Base-by-base conservation (phyloP, 2,113 vertebrate genomes). In the Tauraco erythrolophus region DNA sequence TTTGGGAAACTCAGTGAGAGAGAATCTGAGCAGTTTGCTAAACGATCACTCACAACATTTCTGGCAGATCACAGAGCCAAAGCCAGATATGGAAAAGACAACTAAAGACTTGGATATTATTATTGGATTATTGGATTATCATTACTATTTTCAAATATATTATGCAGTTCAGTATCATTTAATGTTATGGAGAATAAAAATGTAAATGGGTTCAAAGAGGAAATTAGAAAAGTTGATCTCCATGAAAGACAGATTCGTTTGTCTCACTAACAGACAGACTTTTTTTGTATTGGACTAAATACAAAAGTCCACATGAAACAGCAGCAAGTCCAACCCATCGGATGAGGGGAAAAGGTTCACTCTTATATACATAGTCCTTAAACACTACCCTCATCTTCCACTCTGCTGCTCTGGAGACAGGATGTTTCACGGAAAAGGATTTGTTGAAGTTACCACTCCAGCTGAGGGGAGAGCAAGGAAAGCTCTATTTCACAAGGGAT, bases 241-340 rank as follows among this genome's bases (percentile, higher is more conserved):
- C 11, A 11, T 14, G 24, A 61, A 43, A 74, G 31, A 57, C 35
- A 53, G 19, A 56, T 10, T 19, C 15, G 16, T 57, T 76, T n/a
- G 14, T 19, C 56, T 75, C 31, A 39, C 16, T 19, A 13, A 68
- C 10, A 31, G 43, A 60, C 11, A 30, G 19, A 61, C 22, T 5
- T 14, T 28, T 79, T 88, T 61, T n/a, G 6, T 88, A 7, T 13
- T 66, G 37, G 22, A 41, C 31, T 58, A 56, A 30, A 18, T 41
- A 35, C 7, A 43, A 9, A 81, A 70, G 14, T 78, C 22, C 46
- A 66, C 24, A 50, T 39, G 14, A 7, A 78, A 57, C 8, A 62
- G 69, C 65, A 81, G 22, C 30, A 28, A 61, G 11, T 50, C 28
- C n/a, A 77, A 1, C 7, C 1, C 7, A 33, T 10, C 0, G 0